Base-by-base conservation (phyloP, 2,113 vertebrate genomes). In the Chloebia gouldiae region DNA sequence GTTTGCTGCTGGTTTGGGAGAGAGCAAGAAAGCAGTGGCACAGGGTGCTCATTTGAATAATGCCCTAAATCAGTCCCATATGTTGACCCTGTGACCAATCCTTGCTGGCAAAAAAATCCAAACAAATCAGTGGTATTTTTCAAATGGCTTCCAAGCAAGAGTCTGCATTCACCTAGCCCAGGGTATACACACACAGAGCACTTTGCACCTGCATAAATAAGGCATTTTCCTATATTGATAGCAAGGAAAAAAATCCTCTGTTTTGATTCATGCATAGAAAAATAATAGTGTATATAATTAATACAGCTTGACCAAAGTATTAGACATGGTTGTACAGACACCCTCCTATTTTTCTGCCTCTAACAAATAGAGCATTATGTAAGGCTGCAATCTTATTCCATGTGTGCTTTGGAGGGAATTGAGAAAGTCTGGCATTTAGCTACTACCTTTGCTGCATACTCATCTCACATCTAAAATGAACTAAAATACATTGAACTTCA, bases 11-110 rank as follows among this genome's bases (percentile, higher is more conserved):
- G 59, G 37, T 81, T 84, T 94, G 81, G 31, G 53, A 64, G 85
- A 89, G 42, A 90, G 87, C 47, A 88, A 97, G 86, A 90, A 95
- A 91, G 71, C 56, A 61, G 90, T 94, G 81, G 71, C 90, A 94
- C 81, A 71, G 69, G 82, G 90, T 86, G 66, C 53, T 93, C 94
- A 93, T 92, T 95, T 97, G 86, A 95, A 96, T 96, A 95, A 91
- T 93, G 59, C 54, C 86, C 50, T 95, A 96, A 96, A 97, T 93
- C 94, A 97, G 57, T 95, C 95, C 93, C 92, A 98, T 96, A 94
- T 96, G 95, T 97, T 96, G 96, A 97, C 94, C 90, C 91, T 19
- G 7, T 97, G 93, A 93, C 91, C 89, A 92, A 71, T 81, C 83
- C 93, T 92, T 96, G 45, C 66, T 80, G 47, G 59, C 90, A 92